Evolutionary conservation across 2,888 invertebrate species (phyloP).

Genomic region (Athalia cordata): DNA sequence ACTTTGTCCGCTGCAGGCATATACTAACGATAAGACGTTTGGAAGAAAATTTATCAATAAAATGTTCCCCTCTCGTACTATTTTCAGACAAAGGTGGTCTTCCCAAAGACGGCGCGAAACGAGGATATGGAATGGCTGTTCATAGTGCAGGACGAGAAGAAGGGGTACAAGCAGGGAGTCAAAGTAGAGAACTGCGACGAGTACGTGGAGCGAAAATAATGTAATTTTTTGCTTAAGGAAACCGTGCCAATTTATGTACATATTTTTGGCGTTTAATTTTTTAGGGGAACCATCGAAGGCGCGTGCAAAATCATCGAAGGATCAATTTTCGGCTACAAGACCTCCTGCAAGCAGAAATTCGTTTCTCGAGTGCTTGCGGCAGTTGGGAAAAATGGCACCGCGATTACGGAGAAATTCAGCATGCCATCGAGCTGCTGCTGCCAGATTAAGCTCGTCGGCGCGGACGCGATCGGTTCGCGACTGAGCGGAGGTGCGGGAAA

Average conservation of each 20-base stretch:
- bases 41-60: neutral
- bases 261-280: neutral
- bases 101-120: constrained; percentile 78
- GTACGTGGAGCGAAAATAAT: neutral
- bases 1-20: no score
- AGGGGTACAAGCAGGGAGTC: constrained; percentile 79
- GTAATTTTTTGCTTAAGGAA: no score
- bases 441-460: constrained; percentile 60
- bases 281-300: constrained; percentile 45
- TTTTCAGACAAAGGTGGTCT: constrained; percentile 73
- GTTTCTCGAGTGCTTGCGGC: constrained; percentile 75
- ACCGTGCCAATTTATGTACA: neutral
- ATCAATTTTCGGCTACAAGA: constrained; percentile 65
- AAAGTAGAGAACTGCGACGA: constrained; percentile 80
- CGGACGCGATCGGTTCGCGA: neutral
- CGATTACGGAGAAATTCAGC: constrained; percentile 75
- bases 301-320: constrained; percentile 19
- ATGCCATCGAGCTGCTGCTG: constrained; percentile 86
- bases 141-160: constrained; percentile 76
- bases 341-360: constrained; percentile 76
- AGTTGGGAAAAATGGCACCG: constrained; percentile 72
- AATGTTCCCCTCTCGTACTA: neutral
- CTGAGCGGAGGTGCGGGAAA: neutral
- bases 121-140: constrained; percentile 78
- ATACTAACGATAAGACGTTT: no score